Base-by-base conservation (phyloP, 1,140 invertebrate species). In the Colletes latitarsis region DNA sequence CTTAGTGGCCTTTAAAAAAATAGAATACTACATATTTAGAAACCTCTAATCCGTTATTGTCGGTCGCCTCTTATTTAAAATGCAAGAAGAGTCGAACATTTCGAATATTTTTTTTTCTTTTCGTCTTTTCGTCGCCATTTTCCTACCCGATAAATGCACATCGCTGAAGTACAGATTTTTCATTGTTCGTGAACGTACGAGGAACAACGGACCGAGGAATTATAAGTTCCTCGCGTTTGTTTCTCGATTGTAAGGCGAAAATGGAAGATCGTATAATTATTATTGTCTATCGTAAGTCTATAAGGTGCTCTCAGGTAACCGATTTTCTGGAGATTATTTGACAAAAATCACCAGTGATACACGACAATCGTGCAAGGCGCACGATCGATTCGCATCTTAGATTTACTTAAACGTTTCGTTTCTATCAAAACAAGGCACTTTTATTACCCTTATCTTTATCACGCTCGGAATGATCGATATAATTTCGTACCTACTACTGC, bases 201-300 rank as follows among this genome's bases (percentile, higher is more conserved):
- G 53, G 12, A 58, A 58, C 57, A 9, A 58, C n/a, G 57, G n/a
- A 75, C 9, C n/a, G 64, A 67, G 6, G 3, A 60, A 19, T 67
- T 12, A 2, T 62, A 62, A 19, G 30, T 30, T n/a, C 21, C n/a
- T n/a, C 15, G 43, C 30, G 5, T 39, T 41, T 30, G 10, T 5
- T 14, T 49, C 30, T 41, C 43, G 41, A 12, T 41, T 68, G 14
- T n/a, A 21, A 9, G 15, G 46, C 57, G 46, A 75, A 30, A 19
- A 30, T 63, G 72, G 62, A 77, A 69, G 49, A 82, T 66, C 53
- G 68, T 14, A 17, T 57, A 53, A 70, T 75, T 21, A 71, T 82
- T 86, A 86, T 82, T 77, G 46, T 73, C 84, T 84, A 83, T 81
- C 53, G 19, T 86, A 85, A 85, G 39, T 77, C 71, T 83, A 86